Conservation (phyloP, 2,888 invertebrate species). For the Tortrix viridana region DNA sequence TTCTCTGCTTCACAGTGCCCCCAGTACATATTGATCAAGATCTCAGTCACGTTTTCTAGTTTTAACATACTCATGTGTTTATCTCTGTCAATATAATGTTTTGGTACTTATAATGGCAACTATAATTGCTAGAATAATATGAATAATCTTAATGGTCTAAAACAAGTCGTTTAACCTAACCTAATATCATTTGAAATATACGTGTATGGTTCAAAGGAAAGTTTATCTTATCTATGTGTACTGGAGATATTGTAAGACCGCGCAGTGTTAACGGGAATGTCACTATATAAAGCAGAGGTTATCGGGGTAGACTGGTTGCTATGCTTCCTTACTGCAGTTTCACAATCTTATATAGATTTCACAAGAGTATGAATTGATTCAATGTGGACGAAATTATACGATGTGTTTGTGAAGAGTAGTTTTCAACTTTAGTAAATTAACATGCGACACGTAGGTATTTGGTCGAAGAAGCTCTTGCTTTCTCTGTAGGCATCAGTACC, state of each 20-base stretch:
- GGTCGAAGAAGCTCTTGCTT: no score
- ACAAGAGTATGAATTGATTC: no score
- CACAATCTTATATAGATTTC: conserved; percentile 2
- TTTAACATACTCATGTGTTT: conserved; percentile 16
- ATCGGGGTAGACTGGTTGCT: conserved; percentile 37
- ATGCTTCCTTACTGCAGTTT: conserved; percentile 36
- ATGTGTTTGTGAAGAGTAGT: no score
- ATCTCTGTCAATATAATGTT: conserved; percentile 24
- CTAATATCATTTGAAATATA: conserved; percentile 29
- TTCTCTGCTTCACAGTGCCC: conserved; percentile 20
- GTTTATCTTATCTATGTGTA: conserved; percentile 68
- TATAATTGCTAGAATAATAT: conserved; percentile 2
- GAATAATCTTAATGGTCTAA: conserved; percentile 27
- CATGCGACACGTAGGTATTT: no score
- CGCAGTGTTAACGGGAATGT: conserved; percentile 47
- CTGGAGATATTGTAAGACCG: conserved; percentile 48
- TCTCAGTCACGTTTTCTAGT: conserved; percentile 28
- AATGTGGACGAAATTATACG: no score
- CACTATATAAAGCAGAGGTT: conserved; percentile 50
- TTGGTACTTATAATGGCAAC: conserved; percentile 24
- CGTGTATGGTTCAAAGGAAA: conserved; percentile 51
- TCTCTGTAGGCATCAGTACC: no score
- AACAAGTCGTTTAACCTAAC: conserved; percentile 21
- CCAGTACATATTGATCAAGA: conserved; percentile 37
- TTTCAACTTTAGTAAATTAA: no score